Evolutionary conservation across 1,140 invertebrate species (phyloP).

Genomic region (Sinonovacula constricta): DNA sequence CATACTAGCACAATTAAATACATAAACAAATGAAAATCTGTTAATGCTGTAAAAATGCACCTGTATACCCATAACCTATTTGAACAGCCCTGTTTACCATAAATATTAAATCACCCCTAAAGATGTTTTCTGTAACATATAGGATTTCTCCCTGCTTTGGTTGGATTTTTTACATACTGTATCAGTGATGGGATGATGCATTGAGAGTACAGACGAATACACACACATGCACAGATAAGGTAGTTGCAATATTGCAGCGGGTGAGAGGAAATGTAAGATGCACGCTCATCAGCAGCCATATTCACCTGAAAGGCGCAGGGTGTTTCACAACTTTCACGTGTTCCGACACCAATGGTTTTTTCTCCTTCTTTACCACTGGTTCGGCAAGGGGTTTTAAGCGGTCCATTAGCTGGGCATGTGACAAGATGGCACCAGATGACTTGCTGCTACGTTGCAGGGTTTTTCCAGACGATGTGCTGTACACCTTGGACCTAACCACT

Average conservation of each 20-base stretch:
- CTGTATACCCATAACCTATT: too few relatives aligned
- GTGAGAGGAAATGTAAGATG: conserved; percentile 1
- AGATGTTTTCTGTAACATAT: too few relatives aligned
- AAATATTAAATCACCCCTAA: too few relatives aligned
- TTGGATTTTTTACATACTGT: too few relatives aligned
- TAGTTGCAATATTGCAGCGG: conserved; percentile 17
- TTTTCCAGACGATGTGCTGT: conserved; percentile 20
- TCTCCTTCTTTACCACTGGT: conserved; percentile 23
- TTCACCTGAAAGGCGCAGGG: conserved; percentile 61
- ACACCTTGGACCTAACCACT: conserved; percentile 39
- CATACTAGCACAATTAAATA: too few relatives aligned
- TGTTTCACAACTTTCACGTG: conserved; percentile 58
- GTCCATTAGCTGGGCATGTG: neutral
- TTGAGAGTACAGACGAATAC: conserved; percentile 33
- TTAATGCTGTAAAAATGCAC: too few relatives aligned
- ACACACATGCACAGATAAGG: neutral
- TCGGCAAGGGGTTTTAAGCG: conserved; percentile 6
- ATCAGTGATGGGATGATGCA: too few relatives aligned
- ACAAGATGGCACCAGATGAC: neutral
- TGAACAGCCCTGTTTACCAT: too few relatives aligned
- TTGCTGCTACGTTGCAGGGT: neutral
- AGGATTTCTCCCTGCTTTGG: too few relatives aligned
- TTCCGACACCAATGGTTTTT: conserved; percentile 29
- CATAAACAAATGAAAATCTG: too few relatives aligned
- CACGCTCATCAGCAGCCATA: neutral